Evolutionary conservation across 1,140 invertebrate genomes (phyloP).

Genomic region (Lineus longissimus): DNA sequence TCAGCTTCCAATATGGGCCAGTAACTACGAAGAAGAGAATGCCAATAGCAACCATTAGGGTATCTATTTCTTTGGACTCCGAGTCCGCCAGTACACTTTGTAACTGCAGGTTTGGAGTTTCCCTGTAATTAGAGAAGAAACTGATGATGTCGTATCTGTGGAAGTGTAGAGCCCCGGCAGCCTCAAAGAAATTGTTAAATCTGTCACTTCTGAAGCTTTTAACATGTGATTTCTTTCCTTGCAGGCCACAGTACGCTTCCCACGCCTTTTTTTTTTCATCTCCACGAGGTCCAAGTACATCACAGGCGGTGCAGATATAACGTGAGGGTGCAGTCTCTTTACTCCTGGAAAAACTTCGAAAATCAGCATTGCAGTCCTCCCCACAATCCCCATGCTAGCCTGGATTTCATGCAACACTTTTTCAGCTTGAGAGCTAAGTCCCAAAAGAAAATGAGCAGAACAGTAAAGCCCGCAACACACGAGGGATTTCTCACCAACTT

Average conservation of each 20-base stretch:
- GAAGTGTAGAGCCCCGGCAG: constrained; percentile 11
- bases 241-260: constrained; percentile 12
- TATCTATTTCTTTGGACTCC: not conserved
- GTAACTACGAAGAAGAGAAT: too few species aligned
- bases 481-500: too few species aligned
- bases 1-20: too few species aligned
- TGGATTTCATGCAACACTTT: too few species aligned
- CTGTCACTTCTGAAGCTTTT: constrained; percentile 19
- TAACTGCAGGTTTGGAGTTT: constrained; percentile 16
- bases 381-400: too few species aligned
- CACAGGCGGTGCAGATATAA: constrained; percentile 8
- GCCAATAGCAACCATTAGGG: too few species aligned
- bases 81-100: constrained; percentile 15
- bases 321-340: constrained; percentile 10
- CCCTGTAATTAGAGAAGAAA: constrained; percentile 12
- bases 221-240: constrained; percentile 11
- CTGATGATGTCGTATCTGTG: constrained; percentile 13
- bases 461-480: too few species aligned
- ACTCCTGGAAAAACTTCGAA: too few species aligned
- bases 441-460: too few species aligned
- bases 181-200: constrained; percentile 23
- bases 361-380: too few species aligned
- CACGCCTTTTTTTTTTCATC: constrained; percentile 23
- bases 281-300: constrained; percentile 18
- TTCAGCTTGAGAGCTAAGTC: too few species aligned